Percentiles rank a stretch among this genome's conserved stretches.
Evolutionary conservation across 2,113 vertebrate genomes (phyloP).

Genomic region (Scortum barcoo): DNA sequence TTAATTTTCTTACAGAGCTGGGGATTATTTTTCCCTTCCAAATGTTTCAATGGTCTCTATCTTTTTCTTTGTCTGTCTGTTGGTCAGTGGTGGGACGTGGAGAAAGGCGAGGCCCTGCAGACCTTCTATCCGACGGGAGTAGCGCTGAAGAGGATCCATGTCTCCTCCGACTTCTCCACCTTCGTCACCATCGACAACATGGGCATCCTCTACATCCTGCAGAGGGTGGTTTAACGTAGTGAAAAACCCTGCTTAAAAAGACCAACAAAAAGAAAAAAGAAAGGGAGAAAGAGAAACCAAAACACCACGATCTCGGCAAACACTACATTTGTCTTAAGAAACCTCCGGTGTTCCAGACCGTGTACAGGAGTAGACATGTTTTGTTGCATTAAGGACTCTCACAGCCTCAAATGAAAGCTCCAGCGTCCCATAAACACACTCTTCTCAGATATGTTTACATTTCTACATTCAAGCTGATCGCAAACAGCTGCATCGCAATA

Average conservation of each 20-base stretch:
- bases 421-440: neutral
- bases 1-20: too few species aligned
- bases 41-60: neutral
- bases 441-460: neutral
- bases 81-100: conserved; percentile 94
- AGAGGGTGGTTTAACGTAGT: conserved; percentile 73
- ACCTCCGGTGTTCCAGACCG: too few species aligned
- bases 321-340: neutral
- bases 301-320: neutral
- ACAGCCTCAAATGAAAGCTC: neutral
- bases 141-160: conserved; percentile 91
- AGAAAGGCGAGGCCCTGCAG: conserved; percentile 90
- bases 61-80: conserved; percentile 35
- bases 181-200: conserved; percentile 96
- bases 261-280: too few species aligned
- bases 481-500: neutral
- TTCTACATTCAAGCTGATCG: neutral
- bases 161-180: conserved; percentile 90
- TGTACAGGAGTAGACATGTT: neutral
- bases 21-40: neutral
- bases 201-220: conserved; percentile 94
- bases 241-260: fast-evolving
- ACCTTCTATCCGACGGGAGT: conserved; percentile 94
- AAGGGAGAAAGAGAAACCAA: neutral
- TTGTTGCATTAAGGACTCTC: neutral